Percentiles rank a stretch among this genome's conserved stretches.
Conservation (phyloP, 2,797 vertebrate genomes). For the Arrhamphus sclerolepis region DNA sequence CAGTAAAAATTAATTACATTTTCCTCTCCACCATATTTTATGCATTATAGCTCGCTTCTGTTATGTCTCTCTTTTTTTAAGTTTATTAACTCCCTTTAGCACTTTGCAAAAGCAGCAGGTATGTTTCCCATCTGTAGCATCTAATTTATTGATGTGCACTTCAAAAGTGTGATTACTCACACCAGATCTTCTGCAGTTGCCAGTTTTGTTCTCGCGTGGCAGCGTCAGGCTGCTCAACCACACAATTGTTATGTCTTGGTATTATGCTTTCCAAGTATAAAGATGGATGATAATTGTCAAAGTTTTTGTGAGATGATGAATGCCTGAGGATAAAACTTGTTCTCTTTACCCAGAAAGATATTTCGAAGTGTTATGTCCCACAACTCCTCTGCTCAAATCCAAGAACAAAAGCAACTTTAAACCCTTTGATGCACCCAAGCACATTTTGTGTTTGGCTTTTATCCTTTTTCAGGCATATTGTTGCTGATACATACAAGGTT, state of each 20-base stretch:
- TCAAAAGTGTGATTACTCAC: conserved; percentile 35
- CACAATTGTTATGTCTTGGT: background rate
- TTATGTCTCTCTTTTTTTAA: conserved; percentile 25
- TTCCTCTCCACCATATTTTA: conserved; percentile 22
- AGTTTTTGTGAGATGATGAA: background rate
- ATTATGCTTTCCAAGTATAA: background rate
- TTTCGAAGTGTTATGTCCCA: background rate
- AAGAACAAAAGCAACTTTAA: background rate
- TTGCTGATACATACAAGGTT: no score
- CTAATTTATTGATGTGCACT: conserved; percentile 35
- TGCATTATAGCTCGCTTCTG: conserved; percentile 37
- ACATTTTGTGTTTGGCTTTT: no score
- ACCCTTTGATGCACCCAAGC: no score
- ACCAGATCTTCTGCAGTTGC: conserved; percentile 25
- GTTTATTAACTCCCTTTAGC: conserved; percentile 46
- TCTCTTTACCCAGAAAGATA: background rate
- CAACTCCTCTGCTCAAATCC: background rate
- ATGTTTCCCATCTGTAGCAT: conserved; percentile 52
- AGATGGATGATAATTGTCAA: conserved; percentile 10
- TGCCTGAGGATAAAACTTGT: conserved; percentile 3
- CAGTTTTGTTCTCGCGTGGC: conserved; percentile 17
- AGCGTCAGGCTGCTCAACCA: conserved; percentile 3
- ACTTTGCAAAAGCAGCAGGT: conserved; percentile 43
- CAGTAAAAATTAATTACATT: conserved; percentile 18
- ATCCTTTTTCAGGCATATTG: no score